Evolutionary conservation across 2,113 vertebrate genomes (phyloP).

Genomic region (Arothron firmamentum): DNA sequence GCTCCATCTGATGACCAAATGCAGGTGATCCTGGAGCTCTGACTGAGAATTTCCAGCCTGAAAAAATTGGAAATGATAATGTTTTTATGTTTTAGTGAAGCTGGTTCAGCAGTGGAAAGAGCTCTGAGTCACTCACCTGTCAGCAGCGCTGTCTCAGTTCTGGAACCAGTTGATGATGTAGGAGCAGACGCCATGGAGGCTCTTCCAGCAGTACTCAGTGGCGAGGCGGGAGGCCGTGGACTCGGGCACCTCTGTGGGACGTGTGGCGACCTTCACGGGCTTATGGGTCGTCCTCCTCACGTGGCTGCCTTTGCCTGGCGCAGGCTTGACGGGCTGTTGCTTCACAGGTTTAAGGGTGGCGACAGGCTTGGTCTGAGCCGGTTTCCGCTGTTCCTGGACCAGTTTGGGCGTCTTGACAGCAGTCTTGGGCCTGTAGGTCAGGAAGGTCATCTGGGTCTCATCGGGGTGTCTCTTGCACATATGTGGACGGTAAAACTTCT

Average conservation of each 20-base stretch:
- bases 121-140: conserved; percentile 34
- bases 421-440: conserved; percentile 69
- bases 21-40: conserved; percentile 7
- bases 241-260: conserved; percentile 50
- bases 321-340: conserved; percentile 48
- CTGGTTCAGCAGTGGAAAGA: not conserved
- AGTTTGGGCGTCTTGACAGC: conserved; percentile 51
- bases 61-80: conserved; percentile 8
- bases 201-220: conserved; percentile 80
- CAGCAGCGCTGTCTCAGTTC: conserved; percentile 57
- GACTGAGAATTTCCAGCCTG: conserved; percentile 33
- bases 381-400: conserved; percentile 42
- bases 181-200: conserved; percentile 77
- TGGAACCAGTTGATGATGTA: conserved; percentile 80
- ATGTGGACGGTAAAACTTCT: conserved; percentile 66
- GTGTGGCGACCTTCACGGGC: conserved; percentile 58
- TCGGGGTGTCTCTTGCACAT: conserved; percentile 78
- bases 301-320: conserved; percentile 48
- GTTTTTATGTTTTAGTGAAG: not conserved
- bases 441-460: conserved; percentile 76
- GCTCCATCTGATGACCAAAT: conserved; percentile 13
- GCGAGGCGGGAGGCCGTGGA: conserved; percentile 73
- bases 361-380: conserved; percentile 38
- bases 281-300: conserved; percentile 56
- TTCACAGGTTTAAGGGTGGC: conserved; percentile 49